A percentile compares a stretch with the other conserved stretches of the same genome.
These are phyloP conservation scores for Drosophila kikkawai DNA, from an alignment of 1,140 invertebrate genomes.

Conservation along the genomic window DNA sequence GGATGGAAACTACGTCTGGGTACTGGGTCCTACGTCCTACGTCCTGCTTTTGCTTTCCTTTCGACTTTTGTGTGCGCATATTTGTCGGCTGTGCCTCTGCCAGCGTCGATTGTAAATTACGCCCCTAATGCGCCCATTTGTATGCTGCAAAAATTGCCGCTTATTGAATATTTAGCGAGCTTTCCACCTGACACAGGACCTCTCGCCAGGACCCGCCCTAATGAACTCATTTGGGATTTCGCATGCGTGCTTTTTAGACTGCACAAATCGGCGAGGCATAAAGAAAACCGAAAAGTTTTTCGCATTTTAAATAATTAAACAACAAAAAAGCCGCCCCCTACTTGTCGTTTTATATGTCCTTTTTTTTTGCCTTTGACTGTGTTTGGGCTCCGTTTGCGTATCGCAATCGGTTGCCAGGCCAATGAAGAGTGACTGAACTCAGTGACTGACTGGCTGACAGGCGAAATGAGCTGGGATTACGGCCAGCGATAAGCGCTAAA, in stretches of 20 bases:
- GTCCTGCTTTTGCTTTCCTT: background rate
- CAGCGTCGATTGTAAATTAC: slow-evolving; percentile 79
- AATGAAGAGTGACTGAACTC: slow-evolving; percentile 57
- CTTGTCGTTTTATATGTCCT: slow-evolving; percentile 4
- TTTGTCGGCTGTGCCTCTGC: slow-evolving; percentile 41
- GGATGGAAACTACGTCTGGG: slow-evolving; percentile 52
- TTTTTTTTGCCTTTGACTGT: background rate
- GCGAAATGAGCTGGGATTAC: slow-evolving; percentile 48
- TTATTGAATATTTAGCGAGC: slow-evolving; percentile 82
- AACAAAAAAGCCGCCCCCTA: slow-evolving; percentile 33
- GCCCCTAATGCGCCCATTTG: slow-evolving; percentile 82
- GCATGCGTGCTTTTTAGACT: slow-evolving; percentile 64
- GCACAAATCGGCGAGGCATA: slow-evolving; percentile 18
- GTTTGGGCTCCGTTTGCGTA: slow-evolving; percentile 23
- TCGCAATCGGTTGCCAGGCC: slow-evolving; percentile 51
- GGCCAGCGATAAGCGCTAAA: slow-evolving; percentile 71
- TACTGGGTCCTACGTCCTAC: background rate
- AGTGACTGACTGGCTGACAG: slow-evolving; percentile 34
- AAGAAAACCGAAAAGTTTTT: slow-evolving; percentile 54
- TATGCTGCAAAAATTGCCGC: slow-evolving; percentile 83
- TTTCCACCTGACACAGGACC: slow-evolving; percentile 17
- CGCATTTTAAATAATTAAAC: slow-evolving; percentile 80
- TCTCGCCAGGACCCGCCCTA: slow-evolving; percentile 32
- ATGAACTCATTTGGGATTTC: slow-evolving; percentile 82
- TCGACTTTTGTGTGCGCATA: slow-evolving; percentile 54